Percentiles rank a stretch among this genome's conserved stretches.
Conservation (phyloP, 1,140 invertebrate genomes). For the Whitmania pigra region DNA sequence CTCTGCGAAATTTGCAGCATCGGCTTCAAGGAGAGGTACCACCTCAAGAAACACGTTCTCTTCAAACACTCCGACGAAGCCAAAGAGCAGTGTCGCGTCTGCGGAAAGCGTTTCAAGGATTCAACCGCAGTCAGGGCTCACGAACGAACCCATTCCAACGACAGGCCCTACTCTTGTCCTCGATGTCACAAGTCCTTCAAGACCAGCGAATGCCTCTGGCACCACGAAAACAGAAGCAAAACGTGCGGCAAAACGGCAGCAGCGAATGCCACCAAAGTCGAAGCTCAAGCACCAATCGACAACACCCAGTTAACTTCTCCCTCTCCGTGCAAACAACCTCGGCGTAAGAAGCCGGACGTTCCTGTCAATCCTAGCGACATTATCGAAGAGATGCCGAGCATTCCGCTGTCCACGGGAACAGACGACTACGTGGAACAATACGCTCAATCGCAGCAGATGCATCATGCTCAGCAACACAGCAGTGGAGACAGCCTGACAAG, state of each 20-base stretch:
- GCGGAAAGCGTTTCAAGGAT: constrained; percentile 19
- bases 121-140: constrained; percentile 17
- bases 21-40: constrained; percentile 19
- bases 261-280: not conserved
- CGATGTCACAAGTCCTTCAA: constrained; percentile 17
- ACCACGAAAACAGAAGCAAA: constrained; percentile 18
- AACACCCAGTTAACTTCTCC: too few relatives aligned
- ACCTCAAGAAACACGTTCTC: constrained; percentile 18
- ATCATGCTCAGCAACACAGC: not conserved
- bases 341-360: not conserved
- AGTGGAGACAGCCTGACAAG: not conserved
- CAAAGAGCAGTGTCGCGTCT: constrained; percentile 18
- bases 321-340: too few relatives aligned
- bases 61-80: constrained; percentile 14
- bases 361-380: not conserved
- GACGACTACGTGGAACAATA: not conserved
- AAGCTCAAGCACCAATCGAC: too few relatives aligned
- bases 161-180: constrained; percentile 14
- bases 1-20: constrained; percentile 19
- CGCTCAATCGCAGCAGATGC: not conserved
- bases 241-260: constrained; percentile 15
- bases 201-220: constrained; percentile 20
- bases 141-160: constrained; percentile 15
- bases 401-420: not conserved
- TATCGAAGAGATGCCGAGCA: not conserved